Evolutionary conservation across 2,797 vertebrate species (phyloP).

Genomic region (Taenioides sp.): DNA sequence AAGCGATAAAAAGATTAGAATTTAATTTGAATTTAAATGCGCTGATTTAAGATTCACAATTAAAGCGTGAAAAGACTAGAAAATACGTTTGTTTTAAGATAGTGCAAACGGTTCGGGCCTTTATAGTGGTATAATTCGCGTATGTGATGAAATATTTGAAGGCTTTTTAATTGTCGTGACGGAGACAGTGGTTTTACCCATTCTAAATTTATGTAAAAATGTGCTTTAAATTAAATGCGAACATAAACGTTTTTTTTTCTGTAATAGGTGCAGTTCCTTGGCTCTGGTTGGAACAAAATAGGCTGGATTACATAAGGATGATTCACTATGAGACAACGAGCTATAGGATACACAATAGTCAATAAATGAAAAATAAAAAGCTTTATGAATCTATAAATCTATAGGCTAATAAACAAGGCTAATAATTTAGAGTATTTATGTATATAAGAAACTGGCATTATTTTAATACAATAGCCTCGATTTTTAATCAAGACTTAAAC

Average conservation of each 20-base stretch:
- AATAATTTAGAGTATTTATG: neutral
- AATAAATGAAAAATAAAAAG: neutral
- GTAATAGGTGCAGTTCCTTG: neutral
- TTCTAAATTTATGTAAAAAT: neutral
- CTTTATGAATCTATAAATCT: neutral
- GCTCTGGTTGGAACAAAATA: neutral
- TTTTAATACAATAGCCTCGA: neutral
- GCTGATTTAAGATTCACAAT: conserved; percentile 3
- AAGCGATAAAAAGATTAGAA: conserved; percentile 71
- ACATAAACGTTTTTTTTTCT: neutral
- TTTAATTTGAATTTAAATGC: conserved; percentile 44
- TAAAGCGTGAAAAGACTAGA: neutral
- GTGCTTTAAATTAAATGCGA: neutral
- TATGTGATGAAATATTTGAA: too few relatives aligned
- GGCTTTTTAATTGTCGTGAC: too few relatives aligned
- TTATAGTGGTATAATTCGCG: too few relatives aligned
- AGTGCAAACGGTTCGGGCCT: neutral
- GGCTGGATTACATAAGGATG: conserved; percentile 5
- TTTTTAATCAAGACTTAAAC: neutral
- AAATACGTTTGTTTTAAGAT: neutral
- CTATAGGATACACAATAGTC: neutral
- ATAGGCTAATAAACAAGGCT: neutral
- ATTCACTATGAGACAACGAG: neutral
- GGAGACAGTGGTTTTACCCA: neutral
- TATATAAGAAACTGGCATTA: too few relatives aligned